These are phyloP conservation scores for Malacosoma neustria DNA, from an alignment of 2,888 invertebrate species.

Conservation along the genomic window DNA sequence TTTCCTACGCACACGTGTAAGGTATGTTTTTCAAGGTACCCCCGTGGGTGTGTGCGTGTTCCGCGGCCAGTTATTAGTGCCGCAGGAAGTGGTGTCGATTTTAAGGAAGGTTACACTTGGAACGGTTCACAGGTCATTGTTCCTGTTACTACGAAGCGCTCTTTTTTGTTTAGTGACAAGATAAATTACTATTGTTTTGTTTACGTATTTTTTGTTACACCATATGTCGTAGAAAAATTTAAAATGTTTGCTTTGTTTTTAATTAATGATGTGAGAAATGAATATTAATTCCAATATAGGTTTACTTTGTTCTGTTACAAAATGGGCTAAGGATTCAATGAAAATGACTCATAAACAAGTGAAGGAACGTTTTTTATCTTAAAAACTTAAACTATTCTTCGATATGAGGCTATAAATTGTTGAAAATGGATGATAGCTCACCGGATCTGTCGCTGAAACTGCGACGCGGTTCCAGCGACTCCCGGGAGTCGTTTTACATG, in stretches of 20 bases:
- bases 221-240: too few relatives aligned
- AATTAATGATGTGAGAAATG: conserved; percentile 5
- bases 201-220: conserved; percentile 34
- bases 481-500: conserved; percentile 92
- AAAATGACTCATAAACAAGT: conserved; percentile 36
- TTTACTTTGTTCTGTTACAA: conserved; percentile 3
- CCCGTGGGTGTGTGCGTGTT: conserved; percentile 32
- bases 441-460: conserved; percentile 90
- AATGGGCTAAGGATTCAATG: conserved; percentile 21
- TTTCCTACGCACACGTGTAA: neutral
- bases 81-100: conserved; percentile 67
- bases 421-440: conserved; percentile 82
- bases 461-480: conserved; percentile 89
- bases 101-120: conserved; percentile 62
- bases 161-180: conserved; percentile 44
- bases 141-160: conserved; percentile 48
- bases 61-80: conserved; percentile 40
- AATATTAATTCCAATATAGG: neutral
- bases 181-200: conserved; percentile 52
- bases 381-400: conserved; percentile 14
- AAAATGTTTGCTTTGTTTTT: neutral
- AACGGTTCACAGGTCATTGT: conserved; percentile 68
- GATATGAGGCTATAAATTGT: conserved; percentile 23
- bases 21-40: neutral
- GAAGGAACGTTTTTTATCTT: conserved; percentile 24